These are phyloP conservation scores for Cyclopterus lumpus DNA, from an alignment of 2,797 vertebrate species.

Conservation along the genomic window DNA sequence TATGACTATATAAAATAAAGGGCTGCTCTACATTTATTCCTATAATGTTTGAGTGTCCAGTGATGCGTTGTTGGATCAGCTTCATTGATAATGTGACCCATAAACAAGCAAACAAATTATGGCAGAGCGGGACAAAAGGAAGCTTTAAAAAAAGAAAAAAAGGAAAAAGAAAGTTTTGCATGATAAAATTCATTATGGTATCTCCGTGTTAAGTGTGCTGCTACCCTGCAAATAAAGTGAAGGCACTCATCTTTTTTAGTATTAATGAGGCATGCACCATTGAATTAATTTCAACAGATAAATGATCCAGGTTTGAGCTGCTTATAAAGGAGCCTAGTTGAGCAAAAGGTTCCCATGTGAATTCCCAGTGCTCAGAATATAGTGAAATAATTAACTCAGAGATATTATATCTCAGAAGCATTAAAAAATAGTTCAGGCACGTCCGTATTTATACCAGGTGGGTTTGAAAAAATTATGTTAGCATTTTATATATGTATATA, in stretches of 20 bases:
- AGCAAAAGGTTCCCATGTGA: constrained; percentile 68
- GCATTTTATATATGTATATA: background rate
- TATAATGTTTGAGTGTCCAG: background rate
- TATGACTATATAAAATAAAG: constrained; percentile 1
- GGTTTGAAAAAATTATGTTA: constrained; percentile 6
- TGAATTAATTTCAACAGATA: constrained; percentile 73
- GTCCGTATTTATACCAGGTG: background rate
- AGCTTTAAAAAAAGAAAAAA: background rate
- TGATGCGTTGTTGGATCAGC: background rate
- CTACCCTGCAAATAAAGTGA: constrained; percentile 39
- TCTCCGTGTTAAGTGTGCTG: constrained; percentile 30
- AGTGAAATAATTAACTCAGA: constrained; percentile 63
- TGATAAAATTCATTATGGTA: constrained; percentile 4
- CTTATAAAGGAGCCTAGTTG: constrained; percentile 69
- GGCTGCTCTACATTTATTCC: background rate
- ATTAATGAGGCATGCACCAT: constrained; percentile 63
- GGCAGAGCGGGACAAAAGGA: background rate
- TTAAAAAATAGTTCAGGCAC: constrained; percentile 27
- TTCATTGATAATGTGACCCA: constrained; percentile 6
- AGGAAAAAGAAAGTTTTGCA: background rate
- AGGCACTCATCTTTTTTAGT: constrained; percentile 53
- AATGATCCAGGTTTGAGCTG: constrained; percentile 68
- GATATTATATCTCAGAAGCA: constrained; percentile 32
- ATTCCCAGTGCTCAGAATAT: constrained; percentile 47
- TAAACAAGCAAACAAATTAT: background rate